A percentile compares a stretch with the other conserved stretches of the same genome.
These are phyloP conservation scores for Anaspis maculata DNA, from an alignment of 2,888 invertebrate species.

Conservation along the genomic window DNA sequence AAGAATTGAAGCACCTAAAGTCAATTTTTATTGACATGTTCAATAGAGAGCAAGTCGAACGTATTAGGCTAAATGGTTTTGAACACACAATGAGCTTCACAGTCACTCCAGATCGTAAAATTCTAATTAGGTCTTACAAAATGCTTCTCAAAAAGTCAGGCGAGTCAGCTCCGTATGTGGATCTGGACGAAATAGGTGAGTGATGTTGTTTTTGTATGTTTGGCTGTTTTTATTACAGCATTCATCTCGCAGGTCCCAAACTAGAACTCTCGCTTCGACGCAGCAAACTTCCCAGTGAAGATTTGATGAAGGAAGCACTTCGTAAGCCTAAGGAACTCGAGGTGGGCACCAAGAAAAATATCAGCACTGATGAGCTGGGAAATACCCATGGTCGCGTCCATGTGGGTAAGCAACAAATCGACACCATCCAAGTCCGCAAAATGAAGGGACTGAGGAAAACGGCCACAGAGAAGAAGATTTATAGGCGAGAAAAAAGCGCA, in stretches of 20 bases:
- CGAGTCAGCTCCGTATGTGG: constrained; percentile 77
- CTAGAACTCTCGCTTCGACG: constrained; percentile 80
- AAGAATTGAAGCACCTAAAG: constrained; percentile 75
- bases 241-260: constrained; percentile 61
- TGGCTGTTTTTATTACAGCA: too few species aligned
- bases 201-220: constrained; percentile 1
- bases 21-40: constrained; percentile 90
- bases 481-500: constrained; percentile 41
- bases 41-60: constrained; percentile 70
- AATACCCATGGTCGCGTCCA: constrained; percentile 87
- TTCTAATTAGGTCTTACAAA: constrained; percentile 72
- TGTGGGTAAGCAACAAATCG: constrained; percentile 81
- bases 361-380: constrained; percentile 79
- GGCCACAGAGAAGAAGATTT: constrained; percentile 56
- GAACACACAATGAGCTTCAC: constrained; percentile 92
- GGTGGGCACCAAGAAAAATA: constrained; percentile 83
- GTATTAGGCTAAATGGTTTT: constrained; percentile 82
- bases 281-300: constrained; percentile 81
- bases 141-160: constrained; percentile 87
- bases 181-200: constrained; percentile 81
- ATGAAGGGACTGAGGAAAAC: constrained; percentile 82
- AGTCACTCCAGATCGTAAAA: constrained; percentile 64
- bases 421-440: constrained; percentile 79
- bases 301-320: constrained; percentile 76
- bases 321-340: constrained; percentile 71